Conservation (phyloP, 2,888 invertebrate genomes). For the Dicyrtoma fusca region DNA sequence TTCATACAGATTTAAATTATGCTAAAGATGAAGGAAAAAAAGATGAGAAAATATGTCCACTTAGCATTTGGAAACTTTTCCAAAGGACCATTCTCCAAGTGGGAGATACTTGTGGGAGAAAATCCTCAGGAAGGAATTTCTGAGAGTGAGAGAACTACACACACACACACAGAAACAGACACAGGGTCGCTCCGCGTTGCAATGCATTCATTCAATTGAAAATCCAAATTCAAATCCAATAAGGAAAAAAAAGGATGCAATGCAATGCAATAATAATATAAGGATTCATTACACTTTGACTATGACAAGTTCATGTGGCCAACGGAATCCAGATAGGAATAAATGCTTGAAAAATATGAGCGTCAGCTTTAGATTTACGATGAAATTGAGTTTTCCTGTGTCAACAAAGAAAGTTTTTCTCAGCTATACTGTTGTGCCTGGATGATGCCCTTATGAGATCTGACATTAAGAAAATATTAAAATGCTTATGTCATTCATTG, state of each 20-base stretch:
- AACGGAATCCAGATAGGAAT: neutral
- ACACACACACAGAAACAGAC: too few species aligned
- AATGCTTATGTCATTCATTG: constrained; percentile 37
- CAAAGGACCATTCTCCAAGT: neutral
- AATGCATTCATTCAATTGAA: neutral
- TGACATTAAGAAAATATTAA: constrained; percentile 35
- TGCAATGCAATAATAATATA: neutral
- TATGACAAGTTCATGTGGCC: neutral
- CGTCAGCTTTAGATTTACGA: constrained; percentile 22
- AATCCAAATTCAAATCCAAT: neutral
- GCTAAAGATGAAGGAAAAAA: constrained; percentile 5
- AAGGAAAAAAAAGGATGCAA: neutral
- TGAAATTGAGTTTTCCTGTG: constrained; percentile 35
- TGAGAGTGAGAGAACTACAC: neutral
- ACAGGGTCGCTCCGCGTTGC: too few species aligned
- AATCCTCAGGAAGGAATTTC: constrained; percentile 2
- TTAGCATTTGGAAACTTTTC: neutral
- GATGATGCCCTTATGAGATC: constrained; percentile 25
- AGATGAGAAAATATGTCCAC: constrained; percentile 11
- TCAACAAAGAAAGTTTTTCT: constrained; percentile 39
- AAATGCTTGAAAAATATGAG: neutral
- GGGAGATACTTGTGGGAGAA: constrained; percentile 15
- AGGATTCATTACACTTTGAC: neutral
- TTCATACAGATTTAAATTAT: constrained; percentile 20
- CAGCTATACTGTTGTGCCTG: neutral